Conservation (phyloP, 2,797 vertebrate species). For the Diglossa cyanea region DNA sequence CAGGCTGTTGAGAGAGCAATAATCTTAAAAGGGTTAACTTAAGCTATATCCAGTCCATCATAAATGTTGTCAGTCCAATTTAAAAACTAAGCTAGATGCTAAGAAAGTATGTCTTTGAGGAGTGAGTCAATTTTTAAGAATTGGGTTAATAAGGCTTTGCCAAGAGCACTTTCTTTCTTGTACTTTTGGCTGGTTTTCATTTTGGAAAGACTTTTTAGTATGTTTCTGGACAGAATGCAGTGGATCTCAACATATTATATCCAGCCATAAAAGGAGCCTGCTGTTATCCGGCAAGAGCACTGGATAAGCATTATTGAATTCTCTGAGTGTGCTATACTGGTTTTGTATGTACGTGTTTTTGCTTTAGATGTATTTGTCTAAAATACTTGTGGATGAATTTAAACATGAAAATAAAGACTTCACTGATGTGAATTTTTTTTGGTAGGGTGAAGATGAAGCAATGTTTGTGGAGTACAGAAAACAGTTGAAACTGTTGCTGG, state of each 20-base stretch:
- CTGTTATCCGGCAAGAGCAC: background rate
- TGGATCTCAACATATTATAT: background rate
- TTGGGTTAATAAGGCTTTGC: background rate
- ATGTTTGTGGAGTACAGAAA: constrained; percentile 99
- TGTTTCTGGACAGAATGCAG: background rate
- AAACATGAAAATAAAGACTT: background rate
- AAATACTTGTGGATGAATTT: background rate
- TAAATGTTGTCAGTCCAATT: background rate
- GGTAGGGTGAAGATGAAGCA: constrained; percentile 96
- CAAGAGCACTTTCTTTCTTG: background rate
- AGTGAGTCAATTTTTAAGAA: constrained; percentile 17
- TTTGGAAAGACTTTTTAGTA: background rate
- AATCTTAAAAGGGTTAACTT: background rate
- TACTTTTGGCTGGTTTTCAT: background rate
- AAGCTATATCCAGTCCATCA: background rate
- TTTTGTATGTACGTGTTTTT: background rate
- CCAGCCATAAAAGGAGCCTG: background rate
- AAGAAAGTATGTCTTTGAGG: background rate
- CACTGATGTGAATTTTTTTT: background rate
- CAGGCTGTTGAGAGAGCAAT: background rate
- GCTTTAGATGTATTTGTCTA: background rate
- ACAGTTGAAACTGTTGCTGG: constrained; percentile 93
- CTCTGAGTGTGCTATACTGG: background rate
- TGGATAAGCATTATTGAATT: background rate
- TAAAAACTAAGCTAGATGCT: background rate